Percentiles rank a stretch among this genome's conserved stretches.
These are phyloP conservation scores for Cotesia typhae DNA, from an alignment of 1,140 invertebrate species.

Conservation along the genomic window DNA sequence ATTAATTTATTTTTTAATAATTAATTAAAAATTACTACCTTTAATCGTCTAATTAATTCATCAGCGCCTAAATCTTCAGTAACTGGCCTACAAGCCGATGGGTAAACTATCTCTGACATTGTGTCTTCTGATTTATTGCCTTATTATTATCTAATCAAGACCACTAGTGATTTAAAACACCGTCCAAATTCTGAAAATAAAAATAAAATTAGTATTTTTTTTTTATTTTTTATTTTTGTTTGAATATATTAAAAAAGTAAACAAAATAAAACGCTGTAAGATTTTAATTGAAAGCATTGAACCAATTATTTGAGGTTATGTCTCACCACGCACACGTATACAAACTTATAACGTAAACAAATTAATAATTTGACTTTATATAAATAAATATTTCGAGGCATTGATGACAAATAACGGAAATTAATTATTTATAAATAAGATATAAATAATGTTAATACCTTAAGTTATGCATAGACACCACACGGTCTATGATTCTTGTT, in stretches of 20 bases:
- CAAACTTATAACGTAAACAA: conserved; percentile 53
- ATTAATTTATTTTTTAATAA: no score
- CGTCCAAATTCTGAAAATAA: conserved; percentile 60
- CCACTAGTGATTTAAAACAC: conserved; percentile 55
- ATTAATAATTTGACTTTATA: conserved; percentile 32
- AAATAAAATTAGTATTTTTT: neutral
- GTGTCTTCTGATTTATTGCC: conserved; percentile 49
- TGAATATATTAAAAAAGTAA: neutral
- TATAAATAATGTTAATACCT: conserved; percentile 48
- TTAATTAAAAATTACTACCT: conserved; percentile 68
- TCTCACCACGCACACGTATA: conserved; percentile 37
- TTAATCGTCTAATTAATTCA: conserved; percentile 92
- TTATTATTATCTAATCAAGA: conserved; percentile 41
- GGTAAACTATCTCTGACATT: conserved; percentile 86
- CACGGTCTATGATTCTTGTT: conserved; percentile 54
- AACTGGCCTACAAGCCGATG: conserved; percentile 85
- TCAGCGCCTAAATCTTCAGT: conserved; percentile 93
- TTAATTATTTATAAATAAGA: conserved; percentile 19
- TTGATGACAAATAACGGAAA: neutral
- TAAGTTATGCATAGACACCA: conserved; percentile 62
- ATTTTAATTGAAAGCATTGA: neutral
- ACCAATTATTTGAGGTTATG: conserved; percentile 36
- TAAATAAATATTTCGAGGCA: neutral
- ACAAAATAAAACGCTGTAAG: neutral
- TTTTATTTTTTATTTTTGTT: neutral